Base-by-base conservation (phyloP, 2,888 invertebrate species). In the Tenthredo distinguenda region DNA sequence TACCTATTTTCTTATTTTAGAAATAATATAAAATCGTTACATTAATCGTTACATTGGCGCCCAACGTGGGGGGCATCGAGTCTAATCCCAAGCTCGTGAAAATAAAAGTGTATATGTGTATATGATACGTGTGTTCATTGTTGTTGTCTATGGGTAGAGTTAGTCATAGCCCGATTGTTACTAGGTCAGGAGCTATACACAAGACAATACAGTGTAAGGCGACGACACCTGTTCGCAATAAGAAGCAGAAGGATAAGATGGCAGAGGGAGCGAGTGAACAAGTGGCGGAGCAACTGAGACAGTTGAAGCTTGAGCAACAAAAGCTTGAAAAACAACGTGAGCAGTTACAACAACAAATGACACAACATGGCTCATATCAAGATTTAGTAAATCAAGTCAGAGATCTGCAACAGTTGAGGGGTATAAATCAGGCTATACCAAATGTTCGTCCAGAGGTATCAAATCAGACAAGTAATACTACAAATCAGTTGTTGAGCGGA, bases 401-500 rank as follows among this genome's bases (percentile, higher is more conserved):
- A 2, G 5, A 34, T 12, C 37, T 71, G 34, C 71, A 71, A 37
- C 6, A 18, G 34, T 15, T 34, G 18, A 71, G 34, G 18, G 71
- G 37, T 0, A 37, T 37, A 37, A 71, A 12, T 71, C 71, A 71
- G 34, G 71, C 71, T 34, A 12, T 34, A 0, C 37, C 37, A 40
- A 71, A 71, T 71, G 71, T 71, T 18, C 71, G 37, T 15, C 34
- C 34, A 71, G 71, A 9, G 7, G 31, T 34, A n/a, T 37, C 37
- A 15, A 71, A 34, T 71, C 71, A 71, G 37, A 37, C 71, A 71
- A 34, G 37, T 71, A 37, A 7, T 37, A 31, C 71, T 34, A 71
- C 71, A 71, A 71, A 31, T 71, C 71, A 71, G 15, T 71, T 71
- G 71, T 6, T 71, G 34, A 34, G 71, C 31, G 62, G 31, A 62